Evolutionary conservation across 2,888 invertebrate genomes (phyloP), one percentile per base, ranked within the genome.

Genomic region (Euspilapteryx auroguttella): DNA sequence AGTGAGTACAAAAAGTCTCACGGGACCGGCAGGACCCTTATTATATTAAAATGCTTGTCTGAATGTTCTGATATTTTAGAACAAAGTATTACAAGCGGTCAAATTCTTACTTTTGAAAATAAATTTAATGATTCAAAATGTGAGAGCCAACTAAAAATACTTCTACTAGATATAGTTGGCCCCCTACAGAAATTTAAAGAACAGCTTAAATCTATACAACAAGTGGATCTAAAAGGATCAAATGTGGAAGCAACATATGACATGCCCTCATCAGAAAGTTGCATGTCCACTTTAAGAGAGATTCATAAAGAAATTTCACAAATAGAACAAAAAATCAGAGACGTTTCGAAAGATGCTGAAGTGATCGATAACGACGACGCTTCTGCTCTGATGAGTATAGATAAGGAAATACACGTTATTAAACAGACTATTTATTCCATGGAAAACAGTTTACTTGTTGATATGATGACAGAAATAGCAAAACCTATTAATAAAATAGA

Each of bases 41-140:
- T 73, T 17, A 30, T 66, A 28, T 32, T 66, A 0, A 63, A 68
- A 46, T 65, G 59, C 41, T 36, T 73, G 14, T 50, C 61, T 27
- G 64, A 68, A 35, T 69, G 66, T 39, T 47, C 47, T 4, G 47
- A 52, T 31, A 42, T 64, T 12, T 32, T 71, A 23, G 49, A 51
- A 39, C 42, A 50, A 32, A 40, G 37, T 13, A 26, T 47, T 26
- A n/a, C n/a, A n/a, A n/a, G n/a, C n/a, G n/a, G n/a, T n/a, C n/a
- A n/a, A n/a, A n/a, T n/a, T n/a, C n/a, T n/a, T n/a, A n/a, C n/a
- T n/a, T n/a, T n/a, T n/a, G n/a, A n/a, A n/a, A n/a, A n/a, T n/a
- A n/a, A n/a, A n/a, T n/a, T n/a, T n/a, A n/a, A n/a, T n/a, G n/a
- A n/a, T n/a, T n/a, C n/a, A n/a, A n/a, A n/a, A n/a, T n/a, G n/a